Base-by-base conservation (phyloP, 2,113 vertebrate species). In the Cinclus mexicanus region DNA sequence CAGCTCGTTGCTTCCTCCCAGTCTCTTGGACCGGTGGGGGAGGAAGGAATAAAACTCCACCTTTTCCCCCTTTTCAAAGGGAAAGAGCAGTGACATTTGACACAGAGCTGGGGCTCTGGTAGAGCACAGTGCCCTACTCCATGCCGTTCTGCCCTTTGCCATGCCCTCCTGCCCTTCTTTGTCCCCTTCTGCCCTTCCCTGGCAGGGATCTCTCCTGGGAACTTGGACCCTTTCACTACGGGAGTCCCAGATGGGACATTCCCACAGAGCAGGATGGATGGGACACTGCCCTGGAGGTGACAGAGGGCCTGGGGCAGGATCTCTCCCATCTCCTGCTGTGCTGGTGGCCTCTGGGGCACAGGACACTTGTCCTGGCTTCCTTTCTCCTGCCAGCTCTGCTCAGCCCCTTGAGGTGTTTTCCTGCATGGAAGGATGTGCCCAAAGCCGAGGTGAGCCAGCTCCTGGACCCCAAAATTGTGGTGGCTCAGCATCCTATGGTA, bases 1-100 rank as follows among this genome's bases (percentile, higher is more conserved):
- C 60, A 0, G 39, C 57, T 91, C 10, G 0, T 9, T 7, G 35
- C 52, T 96, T 95, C 94, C 91, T 95, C 42, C 46, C 55, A 6
- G 82, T 20, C 61, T 76, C 67, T 70, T 56, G 50, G 70, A n/a
- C 44, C 14, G 1, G 87, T 78, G 2, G 2, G 8, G 64, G 79
- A 97, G 93, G 90, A 93, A 95, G 93, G 90, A 93, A 67, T 52
- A 72, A 90, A 92, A 41, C 95, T 95, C 94, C 94, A 94, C 93
- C 94, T 97, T 97, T 95, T 91, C 82, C 93, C 94, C 81, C 71
- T 83, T 95, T 96, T 89, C 82, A 78, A 87, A 95, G 82, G 68
- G 70, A 96, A 72, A 89, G 61, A 75, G 75, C 87, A 85, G 71
- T 0, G 2, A 84, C 7, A 3, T 65, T 80, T 21, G 1, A 71